Conservation (phyloP, 2,797 vertebrate species). For the Chrosomus eos region DNA sequence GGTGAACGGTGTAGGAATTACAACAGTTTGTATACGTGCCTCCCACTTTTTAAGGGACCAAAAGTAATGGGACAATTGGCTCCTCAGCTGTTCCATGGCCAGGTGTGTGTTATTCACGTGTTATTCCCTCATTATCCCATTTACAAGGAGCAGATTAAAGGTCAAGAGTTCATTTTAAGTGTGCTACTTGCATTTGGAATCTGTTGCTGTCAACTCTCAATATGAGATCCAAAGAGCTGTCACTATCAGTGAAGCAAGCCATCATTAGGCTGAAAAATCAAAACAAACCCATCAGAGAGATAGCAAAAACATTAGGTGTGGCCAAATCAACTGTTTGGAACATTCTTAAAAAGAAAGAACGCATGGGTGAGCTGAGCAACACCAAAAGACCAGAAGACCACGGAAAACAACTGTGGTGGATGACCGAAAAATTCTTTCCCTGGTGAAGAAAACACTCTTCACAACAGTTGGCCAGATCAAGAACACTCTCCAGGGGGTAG, state of each 20-base stretch:
- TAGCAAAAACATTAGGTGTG: neutral
- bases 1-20: constrained; percentile 64
- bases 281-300: constrained; percentile 26
- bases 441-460: constrained; percentile 48
- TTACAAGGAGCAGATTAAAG: too few species aligned
- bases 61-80: constrained; percentile 37
- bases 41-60: constrained; percentile 45
- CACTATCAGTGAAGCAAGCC: constrained; percentile 46
- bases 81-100: too few species aligned
- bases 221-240: constrained; percentile 49
- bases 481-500: too few species aligned
- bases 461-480: constrained; percentile 17
- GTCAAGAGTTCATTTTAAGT: constrained; percentile 45
- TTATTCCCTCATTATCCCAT: too few species aligned
- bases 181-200: constrained; percentile 51
- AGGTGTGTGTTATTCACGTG: too few species aligned
- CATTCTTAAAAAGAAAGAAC: constrained; percentile 53
- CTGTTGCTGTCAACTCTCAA: constrained; percentile 52
- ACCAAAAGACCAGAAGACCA: too few species aligned
- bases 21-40: constrained; percentile 54
- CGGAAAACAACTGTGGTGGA: constrained; percentile 57
- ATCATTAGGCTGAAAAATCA: constrained; percentile 23
- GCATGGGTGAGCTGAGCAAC: too few species aligned
- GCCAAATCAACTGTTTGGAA: constrained; percentile 49
- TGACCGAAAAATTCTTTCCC: constrained; percentile 53